Base-by-base conservation (phyloP, 1,140 invertebrate genomes). In the Cephus cinctus region DNA sequence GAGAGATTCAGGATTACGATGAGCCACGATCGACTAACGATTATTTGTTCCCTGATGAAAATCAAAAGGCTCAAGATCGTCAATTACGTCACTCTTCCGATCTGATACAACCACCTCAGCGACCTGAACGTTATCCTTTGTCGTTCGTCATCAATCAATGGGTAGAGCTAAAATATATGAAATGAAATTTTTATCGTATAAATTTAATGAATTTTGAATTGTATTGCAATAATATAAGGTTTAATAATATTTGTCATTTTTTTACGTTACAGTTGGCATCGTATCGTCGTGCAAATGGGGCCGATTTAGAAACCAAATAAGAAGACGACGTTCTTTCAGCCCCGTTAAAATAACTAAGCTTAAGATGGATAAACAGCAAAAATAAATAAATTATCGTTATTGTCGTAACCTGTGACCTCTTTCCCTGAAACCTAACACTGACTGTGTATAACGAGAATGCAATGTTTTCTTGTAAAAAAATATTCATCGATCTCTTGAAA, bases 91-190 rank as follows among this genome's bases (percentile, higher is more conserved):
- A 61, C 20, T 64, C 64, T 35, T 53, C 41, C 41, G 67, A 67
- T 22, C 56, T 71, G 27, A 56, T 77, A 31, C 49, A 59, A 12
- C 34, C 53, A 18, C 68, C 12, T 65, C 54, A 75, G 73, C 30
- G 69, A 71, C 4, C 60, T 73, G 34, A 70, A 61, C 53, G 72
- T 69, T 65, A 74, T 71, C 64, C 72, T 23, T 55, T 66, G 12
- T 63, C 70, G 0, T 58, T 64, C 8, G 62, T 72, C 19, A 38
- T 76, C 4, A 62, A 61, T 22, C 61, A 73, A 59, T 69, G 68
- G 74, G 74, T 75, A 60, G 34, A 43, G n/a, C n/a, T n/a, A n/a
- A n/a, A n/a, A n/a, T n/a, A n/a, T n/a, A n/a, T 40, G 25, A n/a
- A 35, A 12, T 6, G 14, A 20, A 32, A 47, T 16, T 45, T 30